Conservation (phyloP, 2,797 vertebrate genomes). For the Enteromius thamalakanensis region DNA sequence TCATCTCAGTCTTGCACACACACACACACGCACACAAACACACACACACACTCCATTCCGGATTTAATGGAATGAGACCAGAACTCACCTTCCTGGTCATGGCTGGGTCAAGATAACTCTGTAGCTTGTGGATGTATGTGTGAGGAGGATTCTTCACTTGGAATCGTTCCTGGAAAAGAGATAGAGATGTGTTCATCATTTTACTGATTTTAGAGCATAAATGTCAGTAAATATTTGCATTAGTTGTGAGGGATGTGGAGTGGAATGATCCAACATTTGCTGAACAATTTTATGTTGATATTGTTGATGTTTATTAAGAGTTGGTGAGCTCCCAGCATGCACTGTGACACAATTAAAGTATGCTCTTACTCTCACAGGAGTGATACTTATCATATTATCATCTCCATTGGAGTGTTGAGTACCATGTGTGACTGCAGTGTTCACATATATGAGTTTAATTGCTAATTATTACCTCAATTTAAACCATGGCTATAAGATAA, state of each 20-base stretch:
- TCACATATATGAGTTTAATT: background rate
- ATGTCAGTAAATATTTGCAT: background rate
- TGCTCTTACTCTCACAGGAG: background rate
- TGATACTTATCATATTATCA: too few species aligned
- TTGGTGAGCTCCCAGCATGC: background rate
- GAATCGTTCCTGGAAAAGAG: conserved; percentile 88
- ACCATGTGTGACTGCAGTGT: background rate
- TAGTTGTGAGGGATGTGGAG: background rate
- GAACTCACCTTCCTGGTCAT: conserved; percentile 96
- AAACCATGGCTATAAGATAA: background rate
- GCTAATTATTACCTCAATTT: background rate
- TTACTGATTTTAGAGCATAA: background rate
- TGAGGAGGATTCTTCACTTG: conserved; percentile 99
- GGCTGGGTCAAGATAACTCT: conserved; percentile 95
- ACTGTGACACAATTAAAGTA: background rate
- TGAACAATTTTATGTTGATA: background rate
- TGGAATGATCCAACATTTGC: background rate
- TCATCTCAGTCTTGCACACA: background rate
- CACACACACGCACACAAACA: background rate
- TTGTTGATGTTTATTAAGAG: background rate
- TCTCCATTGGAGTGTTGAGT: background rate
- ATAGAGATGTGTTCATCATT: background rate
- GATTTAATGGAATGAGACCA: conserved; percentile 16
- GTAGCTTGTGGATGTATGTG: conserved; percentile 95
- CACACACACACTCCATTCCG: background rate